Conservation (phyloP, 2,888 invertebrate genomes). For the Sepioteuthis lessoniana region DNA sequence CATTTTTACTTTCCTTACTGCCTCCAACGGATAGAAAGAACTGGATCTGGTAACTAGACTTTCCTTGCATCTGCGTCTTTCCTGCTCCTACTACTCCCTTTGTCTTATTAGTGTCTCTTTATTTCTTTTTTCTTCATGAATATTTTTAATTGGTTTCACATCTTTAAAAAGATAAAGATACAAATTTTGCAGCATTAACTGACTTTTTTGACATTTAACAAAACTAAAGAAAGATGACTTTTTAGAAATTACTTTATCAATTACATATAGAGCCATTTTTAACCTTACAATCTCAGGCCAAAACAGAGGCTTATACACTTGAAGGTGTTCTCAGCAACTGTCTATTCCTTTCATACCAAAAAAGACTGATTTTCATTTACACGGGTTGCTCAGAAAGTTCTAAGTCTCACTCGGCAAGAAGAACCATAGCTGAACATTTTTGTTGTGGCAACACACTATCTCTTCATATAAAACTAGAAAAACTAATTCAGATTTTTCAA, state of each 20-base stretch:
- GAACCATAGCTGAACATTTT: no score
- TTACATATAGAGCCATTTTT: background rate
- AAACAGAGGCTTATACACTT: no score
- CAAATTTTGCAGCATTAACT: background rate
- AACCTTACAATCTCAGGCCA: no score
- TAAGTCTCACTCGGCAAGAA: no score
- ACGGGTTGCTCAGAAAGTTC: no score
- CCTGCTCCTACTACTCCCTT: background rate
- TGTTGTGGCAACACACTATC: no score
- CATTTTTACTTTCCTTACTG: conserved; percentile 42
- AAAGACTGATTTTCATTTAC: no score
- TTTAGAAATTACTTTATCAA: background rate
- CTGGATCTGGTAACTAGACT: conserved; percentile 39
- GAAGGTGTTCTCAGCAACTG: no score
- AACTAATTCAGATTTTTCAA: no score
- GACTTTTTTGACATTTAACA: no score
- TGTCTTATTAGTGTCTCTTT: conserved; percentile 15
- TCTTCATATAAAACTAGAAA: no score
- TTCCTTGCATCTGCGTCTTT: background rate
- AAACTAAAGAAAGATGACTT: background rate
- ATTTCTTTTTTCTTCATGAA: background rate
- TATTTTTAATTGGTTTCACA: background rate
- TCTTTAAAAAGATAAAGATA: background rate
- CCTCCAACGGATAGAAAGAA: conserved; percentile 42
- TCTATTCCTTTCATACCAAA: no score